A percentile compares a stretch with the other conserved stretches of the same genome.
phyloP scores from a whole-genome alignment of 1,140 invertebrate species.

The Drosophila grimshawi region DNA sequence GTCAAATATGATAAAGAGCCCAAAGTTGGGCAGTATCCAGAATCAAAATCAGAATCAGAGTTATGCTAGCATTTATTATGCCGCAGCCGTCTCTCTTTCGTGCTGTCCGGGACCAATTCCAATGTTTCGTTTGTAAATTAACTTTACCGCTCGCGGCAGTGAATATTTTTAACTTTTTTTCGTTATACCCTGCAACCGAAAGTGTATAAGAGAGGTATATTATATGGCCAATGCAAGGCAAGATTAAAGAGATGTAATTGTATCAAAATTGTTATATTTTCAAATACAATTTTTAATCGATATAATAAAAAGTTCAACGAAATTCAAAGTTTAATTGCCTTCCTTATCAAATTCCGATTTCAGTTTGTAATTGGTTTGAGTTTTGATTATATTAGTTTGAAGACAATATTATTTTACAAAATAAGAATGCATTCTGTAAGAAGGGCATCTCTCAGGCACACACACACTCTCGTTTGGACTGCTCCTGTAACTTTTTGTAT shows the following conservation, averaged over 20 bases:
- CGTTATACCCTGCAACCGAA: constrained; percentile 17
- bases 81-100: constrained; percentile 60
- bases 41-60: constrained; percentile 58
- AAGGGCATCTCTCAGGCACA: neutral
- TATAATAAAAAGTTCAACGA: no score
- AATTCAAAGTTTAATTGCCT: no score
- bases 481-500: constrained; percentile 22
- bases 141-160: constrained; percentile 71
- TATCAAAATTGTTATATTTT: neutral
- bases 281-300: neutral
- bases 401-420: no score
- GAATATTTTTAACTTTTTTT: constrained; percentile 52
- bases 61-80: constrained; percentile 79
- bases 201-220: neutral
- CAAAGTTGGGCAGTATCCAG: constrained; percentile 40
- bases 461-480: neutral
- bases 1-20: constrained; percentile 70
- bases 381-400: no score
- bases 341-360: no score
- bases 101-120: constrained; percentile 60
- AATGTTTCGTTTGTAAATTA: constrained; percentile 82
- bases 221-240: neutral
- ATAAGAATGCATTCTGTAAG: neutral
- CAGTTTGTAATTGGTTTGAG: no score
- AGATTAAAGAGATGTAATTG: no score